These are phyloP conservation scores for Cerastis leucographa DNA, from an alignment of 2,888 invertebrate species.

Conservation along the genomic window DNA sequence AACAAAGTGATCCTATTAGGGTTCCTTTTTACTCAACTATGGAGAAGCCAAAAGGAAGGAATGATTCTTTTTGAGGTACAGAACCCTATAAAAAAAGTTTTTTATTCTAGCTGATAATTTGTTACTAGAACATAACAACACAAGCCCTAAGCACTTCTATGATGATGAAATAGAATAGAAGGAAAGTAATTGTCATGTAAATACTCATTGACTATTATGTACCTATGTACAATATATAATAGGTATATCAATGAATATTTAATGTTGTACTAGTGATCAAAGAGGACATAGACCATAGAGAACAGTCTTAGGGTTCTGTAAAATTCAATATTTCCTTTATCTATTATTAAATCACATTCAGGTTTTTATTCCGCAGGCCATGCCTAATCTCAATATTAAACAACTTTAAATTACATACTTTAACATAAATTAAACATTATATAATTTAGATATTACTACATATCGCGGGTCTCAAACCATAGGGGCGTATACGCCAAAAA, in stretches of 20 bases:
- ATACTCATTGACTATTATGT: neutral
- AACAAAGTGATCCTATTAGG: too few relatives aligned
- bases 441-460: neutral
- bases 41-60: too few relatives aligned
- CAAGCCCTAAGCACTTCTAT: neutral
- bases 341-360: neutral
- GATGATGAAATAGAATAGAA: neutral
- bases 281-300: neutral
- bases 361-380: neutral
- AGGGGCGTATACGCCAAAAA: too few relatives aligned
- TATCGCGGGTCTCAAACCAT: too few relatives aligned
- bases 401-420: slow-evolving; percentile 15
- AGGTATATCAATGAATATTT: neutral
- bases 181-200: slow-evolving; percentile 8
- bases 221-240: neutral
- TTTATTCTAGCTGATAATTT: neutral
- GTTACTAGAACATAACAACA: neutral
- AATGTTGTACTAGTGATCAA: neutral
- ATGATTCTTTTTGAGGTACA: too few relatives aligned
- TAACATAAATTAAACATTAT: slow-evolving; percentile 18
- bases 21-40: too few relatives aligned
- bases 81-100: too few relatives aligned
- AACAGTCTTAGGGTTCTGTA: neutral
- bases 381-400: neutral
- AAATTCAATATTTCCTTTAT: neutral